phyloP scores from a whole-genome alignment of 2,113 vertebrate genomes.

The Terrapene triunguis region DNA sequence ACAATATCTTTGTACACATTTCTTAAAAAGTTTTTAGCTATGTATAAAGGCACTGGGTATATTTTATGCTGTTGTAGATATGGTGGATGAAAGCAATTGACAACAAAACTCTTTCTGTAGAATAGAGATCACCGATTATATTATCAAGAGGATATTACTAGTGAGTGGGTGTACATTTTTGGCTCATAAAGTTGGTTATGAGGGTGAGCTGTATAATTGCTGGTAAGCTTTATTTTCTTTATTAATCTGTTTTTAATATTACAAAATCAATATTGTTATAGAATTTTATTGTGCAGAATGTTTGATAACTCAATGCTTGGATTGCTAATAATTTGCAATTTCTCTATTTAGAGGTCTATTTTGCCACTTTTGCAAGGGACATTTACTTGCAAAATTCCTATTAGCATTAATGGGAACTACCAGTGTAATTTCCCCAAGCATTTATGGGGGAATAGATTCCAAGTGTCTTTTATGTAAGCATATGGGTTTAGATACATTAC shows the following conservation, averaged over 20 bases:
- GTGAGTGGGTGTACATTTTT: neutral
- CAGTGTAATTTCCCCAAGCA: neutral
- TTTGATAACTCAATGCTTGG: neutral
- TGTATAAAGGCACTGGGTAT: neutral
- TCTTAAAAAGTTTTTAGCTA: neutral
- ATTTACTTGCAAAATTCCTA: neutral
- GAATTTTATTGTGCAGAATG: neutral
- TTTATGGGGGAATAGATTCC: neutral
- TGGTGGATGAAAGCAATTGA: neutral
- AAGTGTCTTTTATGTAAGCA: neutral
- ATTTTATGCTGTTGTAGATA: neutral
- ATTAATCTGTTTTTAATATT: neutral
- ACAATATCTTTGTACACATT: neutral
- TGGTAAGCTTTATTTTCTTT: neutral
- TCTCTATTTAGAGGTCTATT: neutral
- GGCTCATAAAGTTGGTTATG: neutral
- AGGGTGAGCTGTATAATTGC: neutral
- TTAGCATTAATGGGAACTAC: neutral
- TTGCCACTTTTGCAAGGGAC: neutral
- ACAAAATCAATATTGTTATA: neutral
- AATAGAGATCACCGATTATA: neutral
- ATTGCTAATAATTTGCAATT: neutral
- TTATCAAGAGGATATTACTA: neutral
- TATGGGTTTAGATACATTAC: conserved; percentile 75
- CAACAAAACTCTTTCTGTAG: neutral